Percentiles rank a stretch among this genome's conserved stretches.
Evolutionary conservation across 2,797 vertebrate species (phyloP).

Genomic region (Vireo griseus): DNA sequence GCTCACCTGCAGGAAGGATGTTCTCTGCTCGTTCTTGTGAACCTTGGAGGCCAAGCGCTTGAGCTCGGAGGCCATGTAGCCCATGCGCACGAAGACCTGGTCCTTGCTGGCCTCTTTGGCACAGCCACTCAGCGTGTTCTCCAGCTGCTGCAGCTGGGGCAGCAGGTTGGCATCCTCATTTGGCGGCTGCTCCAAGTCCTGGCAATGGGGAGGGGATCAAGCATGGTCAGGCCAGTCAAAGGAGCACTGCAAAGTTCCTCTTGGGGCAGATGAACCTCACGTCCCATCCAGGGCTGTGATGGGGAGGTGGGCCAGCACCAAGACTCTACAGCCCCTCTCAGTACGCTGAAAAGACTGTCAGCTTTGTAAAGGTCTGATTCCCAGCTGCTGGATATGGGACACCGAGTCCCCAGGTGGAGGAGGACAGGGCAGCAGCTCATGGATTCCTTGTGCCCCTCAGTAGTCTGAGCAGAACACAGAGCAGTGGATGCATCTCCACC

Average conservation of each 20-base stretch:
- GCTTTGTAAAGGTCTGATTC: neutral
- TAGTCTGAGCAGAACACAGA: neutral
- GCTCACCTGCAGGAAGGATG: conserved; percentile 92
- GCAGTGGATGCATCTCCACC: neutral
- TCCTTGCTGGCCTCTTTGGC: conserved; percentile 93
- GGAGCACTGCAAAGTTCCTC: neutral
- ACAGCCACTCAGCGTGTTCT: conserved; percentile 91
- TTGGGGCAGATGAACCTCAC: neutral
- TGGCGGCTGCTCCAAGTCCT: conserved; percentile 66
- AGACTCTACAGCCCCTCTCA: neutral
- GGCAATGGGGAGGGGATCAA: neutral
- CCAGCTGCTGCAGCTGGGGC: conserved; percentile 90
- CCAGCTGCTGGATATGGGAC: neutral
- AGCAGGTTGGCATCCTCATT: conserved; percentile 87
- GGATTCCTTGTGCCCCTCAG: neutral
- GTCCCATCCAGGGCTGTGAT: neutral
- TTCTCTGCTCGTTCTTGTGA: conserved; percentile 95
- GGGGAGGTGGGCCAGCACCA: neutral
- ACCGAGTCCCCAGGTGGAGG: rapidly evolving
- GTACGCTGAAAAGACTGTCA: rapidly evolving
- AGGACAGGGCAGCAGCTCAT: neutral
- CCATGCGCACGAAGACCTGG: conserved; percentile 90
- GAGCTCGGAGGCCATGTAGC: conserved; percentile 98
- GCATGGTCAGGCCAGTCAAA: neutral
- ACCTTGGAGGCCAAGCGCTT: conserved; percentile 95